A percentile compares a stretch with the other conserved stretches of the same genome.
phyloP scores from a whole-genome alignment of 2,888 invertebrate genomes.

The Apodemia zela region DNA sequence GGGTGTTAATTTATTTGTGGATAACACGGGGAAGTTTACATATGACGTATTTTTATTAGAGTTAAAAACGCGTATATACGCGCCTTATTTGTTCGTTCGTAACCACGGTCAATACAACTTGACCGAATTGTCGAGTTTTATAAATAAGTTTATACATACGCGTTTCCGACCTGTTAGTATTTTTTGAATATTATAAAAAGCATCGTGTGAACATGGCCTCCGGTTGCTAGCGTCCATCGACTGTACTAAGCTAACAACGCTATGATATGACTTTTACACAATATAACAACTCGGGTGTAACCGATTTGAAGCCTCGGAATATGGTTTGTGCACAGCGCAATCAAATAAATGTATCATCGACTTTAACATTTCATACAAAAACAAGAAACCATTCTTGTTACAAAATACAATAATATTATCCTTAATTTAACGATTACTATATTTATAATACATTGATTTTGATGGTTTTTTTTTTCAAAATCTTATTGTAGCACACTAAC shows the following conservation, averaged over 20 bases:
- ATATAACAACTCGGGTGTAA: slow-evolving; percentile 63
- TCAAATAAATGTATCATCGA: slow-evolving; percentile 62
- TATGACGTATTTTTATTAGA: not conserved
- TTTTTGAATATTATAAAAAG: not conserved
- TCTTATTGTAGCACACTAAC: slow-evolving; percentile 80
- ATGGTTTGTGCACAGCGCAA: slow-evolving; percentile 72
- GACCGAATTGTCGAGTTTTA: not conserved
- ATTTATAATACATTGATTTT: slow-evolving; percentile 77
- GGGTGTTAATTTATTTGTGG: not conserved
- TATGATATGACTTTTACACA: slow-evolving; percentile 57
- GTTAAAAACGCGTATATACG: not conserved
- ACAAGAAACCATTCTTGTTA: slow-evolving; percentile 73
- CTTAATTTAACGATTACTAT: slow-evolving; percentile 76
- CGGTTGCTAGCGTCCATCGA: slow-evolving; percentile 37
- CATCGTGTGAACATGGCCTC: slow-evolving; percentile 39
- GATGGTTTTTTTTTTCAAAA: slow-evolving; percentile 63
- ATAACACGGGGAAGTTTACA: not conserved
- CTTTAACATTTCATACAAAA: slow-evolving; percentile 71
- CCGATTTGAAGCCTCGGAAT: slow-evolving; percentile 57
- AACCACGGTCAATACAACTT: not conserved
- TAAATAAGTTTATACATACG: not conserved
- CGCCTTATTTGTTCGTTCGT: not conserved
- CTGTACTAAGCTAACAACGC: slow-evolving; percentile 40
- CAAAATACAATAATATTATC: slow-evolving; percentile 75
- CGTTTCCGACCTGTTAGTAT: not conserved